Percentiles rank a stretch among this genome's conserved stretches.
Conservation (phyloP, 2,113 vertebrate species). For the Tachuris rubrigastra region DNA sequence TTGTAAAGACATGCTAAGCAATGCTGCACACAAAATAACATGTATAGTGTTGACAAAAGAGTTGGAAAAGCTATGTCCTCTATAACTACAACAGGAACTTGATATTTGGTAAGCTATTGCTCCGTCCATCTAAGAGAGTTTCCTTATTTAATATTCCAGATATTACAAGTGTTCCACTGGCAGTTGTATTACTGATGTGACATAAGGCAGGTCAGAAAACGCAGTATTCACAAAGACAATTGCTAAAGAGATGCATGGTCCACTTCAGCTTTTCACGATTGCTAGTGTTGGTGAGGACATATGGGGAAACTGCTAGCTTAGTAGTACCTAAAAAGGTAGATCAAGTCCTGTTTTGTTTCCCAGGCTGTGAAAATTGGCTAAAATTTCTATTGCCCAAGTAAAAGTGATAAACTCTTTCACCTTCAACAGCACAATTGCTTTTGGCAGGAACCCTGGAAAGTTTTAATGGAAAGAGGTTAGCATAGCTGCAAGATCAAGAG, state of each 20-base stretch:
- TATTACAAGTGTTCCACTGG: background rate
- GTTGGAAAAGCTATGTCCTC: background rate
- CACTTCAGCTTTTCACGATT: background rate
- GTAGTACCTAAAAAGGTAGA: background rate
- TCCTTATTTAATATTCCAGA: background rate
- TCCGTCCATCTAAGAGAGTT: background rate
- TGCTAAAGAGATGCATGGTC: background rate
- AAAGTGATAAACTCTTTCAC: background rate
- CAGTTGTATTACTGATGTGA: background rate
- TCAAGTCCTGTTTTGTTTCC: background rate
- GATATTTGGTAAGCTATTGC: background rate
- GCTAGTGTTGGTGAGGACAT: background rate
- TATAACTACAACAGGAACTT: background rate
- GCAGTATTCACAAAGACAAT: background rate
- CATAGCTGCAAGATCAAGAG: background rate
- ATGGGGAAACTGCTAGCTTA: background rate
- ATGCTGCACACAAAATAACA: background rate
- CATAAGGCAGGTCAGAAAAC: background rate
- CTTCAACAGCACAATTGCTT: background rate
- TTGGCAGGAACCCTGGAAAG: slow-evolving; percentile 8
- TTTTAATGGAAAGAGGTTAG: background rate
- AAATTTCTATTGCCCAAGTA: background rate
- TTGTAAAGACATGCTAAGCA: background rate
- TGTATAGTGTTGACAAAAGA: background rate
- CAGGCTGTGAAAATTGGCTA: background rate